These are phyloP conservation scores for Carassius gibelio DNA, from an alignment of 2,113 vertebrate genomes.

Conservation along the genomic window DNA sequence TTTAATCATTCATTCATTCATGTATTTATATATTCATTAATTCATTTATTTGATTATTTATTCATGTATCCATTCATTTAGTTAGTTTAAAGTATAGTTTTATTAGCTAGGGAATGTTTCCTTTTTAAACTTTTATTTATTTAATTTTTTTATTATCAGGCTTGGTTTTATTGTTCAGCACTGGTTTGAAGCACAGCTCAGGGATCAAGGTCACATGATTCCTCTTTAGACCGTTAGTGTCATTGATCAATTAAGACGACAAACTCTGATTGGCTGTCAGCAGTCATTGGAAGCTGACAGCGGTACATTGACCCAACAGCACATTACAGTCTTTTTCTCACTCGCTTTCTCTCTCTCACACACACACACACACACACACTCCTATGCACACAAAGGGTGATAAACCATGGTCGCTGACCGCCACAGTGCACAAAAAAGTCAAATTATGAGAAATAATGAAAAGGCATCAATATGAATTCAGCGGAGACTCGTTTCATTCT, in stretches of 20 bases:
- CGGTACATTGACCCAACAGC: constrained; percentile 63
- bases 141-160: background rate
- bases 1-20: background rate
- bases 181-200: constrained; percentile 19
- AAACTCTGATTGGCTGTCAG: constrained; percentile 64
- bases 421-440: constrained; percentile 80
- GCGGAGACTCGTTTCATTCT: constrained; percentile 93
- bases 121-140: background rate
- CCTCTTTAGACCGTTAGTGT: constrained; percentile 56
- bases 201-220: constrained; percentile 62
- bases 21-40: too few species aligned
- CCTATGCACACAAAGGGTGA: constrained; percentile 60
- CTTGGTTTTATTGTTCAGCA: background rate
- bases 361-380: constrained; percentile 20
- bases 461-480: constrained; percentile 95
- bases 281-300: constrained; percentile 67
- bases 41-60: too few species aligned
- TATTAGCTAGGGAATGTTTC: background rate
- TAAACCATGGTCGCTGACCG: constrained; percentile 69
- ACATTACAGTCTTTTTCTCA: constrained; percentile 6
- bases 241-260: constrained; percentile 60
- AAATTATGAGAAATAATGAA: constrained; percentile 90
- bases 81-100: background rate
- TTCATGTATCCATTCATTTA: background rate
- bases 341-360: background rate